phyloP scores from a whole-genome alignment of 2,113 vertebrate species.

The Agapornis roseicollis region DNA sequence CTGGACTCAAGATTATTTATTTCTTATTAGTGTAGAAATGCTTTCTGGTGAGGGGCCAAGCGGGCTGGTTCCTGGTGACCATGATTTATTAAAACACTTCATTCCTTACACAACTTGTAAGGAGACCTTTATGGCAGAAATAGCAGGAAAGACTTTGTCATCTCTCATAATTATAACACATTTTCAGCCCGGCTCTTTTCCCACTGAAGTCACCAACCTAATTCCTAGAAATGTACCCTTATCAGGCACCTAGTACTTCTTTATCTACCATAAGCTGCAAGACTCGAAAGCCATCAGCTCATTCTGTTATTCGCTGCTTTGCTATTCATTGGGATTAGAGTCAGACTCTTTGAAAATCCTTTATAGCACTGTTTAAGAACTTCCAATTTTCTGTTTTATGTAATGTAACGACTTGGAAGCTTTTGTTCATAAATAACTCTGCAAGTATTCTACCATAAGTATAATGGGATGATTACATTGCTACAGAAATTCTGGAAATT shows the following conservation, averaged over 20 bases:
- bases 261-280: neutral
- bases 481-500: neutral
- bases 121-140: neutral
- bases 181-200: neutral
- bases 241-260: neutral
- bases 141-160: neutral
- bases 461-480: neutral
- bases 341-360: slow-evolving; percentile 1
- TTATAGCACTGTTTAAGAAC: neutral
- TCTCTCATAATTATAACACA: neutral
- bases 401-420: neutral
- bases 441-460: neutral
- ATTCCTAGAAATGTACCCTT: neutral
- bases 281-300: neutral
- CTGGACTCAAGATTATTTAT: neutral
- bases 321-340: neutral
- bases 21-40: neutral
- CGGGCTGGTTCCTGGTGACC: neutral
- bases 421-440: slow-evolving; percentile 26
- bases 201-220: neutral
- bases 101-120: neutral
- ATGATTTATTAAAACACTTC: neutral
- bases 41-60: neutral
- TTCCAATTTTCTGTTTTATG: neutral
- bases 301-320: neutral